phyloP scores from a whole-genome alignment of 2,113 vertebrate genomes.

The Setophaga petechia region DNA sequence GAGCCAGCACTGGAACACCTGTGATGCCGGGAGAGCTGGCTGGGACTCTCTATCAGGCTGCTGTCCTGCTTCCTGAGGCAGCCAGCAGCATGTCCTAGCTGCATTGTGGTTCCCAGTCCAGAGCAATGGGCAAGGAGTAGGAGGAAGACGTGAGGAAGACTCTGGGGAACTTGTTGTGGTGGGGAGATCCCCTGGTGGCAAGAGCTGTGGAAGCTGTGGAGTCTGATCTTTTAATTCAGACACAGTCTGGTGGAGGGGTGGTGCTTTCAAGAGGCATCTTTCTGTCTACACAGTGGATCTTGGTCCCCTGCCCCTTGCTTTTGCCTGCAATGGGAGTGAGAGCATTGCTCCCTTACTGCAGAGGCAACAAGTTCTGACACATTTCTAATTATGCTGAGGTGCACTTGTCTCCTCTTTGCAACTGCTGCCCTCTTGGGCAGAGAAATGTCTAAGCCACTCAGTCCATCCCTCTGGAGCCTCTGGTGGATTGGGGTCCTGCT shows the following conservation, averaged over 20 bases:
- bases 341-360: not conserved
- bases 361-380: not conserved
- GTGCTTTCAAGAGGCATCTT: not conserved
- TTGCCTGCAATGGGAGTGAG: not conserved
- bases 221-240: not conserved
- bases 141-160: not conserved
- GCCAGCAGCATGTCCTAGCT: not conserved
- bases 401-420: not conserved
- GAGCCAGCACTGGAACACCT: not conserved
- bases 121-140: not conserved
- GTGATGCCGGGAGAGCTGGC: not conserved
- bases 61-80: not conserved
- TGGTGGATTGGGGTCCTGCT: not conserved
- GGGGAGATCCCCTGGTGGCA: not conserved
- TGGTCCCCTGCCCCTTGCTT: not conserved
- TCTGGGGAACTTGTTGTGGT: not conserved
- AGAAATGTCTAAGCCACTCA: not conserved
- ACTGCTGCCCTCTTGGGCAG: not conserved
- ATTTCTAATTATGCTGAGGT: not conserved
- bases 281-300: not conserved
- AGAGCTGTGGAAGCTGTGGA: not conserved
- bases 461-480: not conserved
- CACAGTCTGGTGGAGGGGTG: fast-evolving
- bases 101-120: not conserved
- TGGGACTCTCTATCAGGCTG: not conserved